Evolutionary conservation across 2,888 invertebrate genomes (phyloP).

Genomic region (Acholoe squamosa): DNA sequence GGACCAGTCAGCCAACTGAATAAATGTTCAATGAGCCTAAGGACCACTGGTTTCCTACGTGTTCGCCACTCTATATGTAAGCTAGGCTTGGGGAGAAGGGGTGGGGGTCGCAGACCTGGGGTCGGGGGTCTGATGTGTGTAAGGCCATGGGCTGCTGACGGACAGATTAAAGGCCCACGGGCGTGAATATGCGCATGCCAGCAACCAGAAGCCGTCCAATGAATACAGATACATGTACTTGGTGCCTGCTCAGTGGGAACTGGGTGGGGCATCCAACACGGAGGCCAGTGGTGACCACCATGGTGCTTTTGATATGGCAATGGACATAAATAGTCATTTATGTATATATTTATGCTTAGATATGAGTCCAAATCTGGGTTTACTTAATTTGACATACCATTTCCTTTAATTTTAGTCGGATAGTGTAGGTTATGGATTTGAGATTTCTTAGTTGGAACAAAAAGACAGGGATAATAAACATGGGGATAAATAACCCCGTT

Average conservation of each 20-base stretch:
- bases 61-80: conserved; percentile 13
- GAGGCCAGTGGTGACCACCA: neutral
- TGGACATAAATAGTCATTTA: neutral
- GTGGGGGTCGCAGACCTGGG: neutral
- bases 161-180: neutral
- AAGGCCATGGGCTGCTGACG: neutral
- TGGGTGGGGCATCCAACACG: neutral
- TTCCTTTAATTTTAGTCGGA: too few species aligned
- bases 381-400: too few species aligned
- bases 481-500: too few species aligned
- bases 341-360: neutral
- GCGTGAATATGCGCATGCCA: conserved; percentile 53
- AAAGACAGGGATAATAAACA: too few species aligned
- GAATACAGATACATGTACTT: conserved; percentile 26
- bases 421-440: too few species aligned
- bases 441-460: too few species aligned
- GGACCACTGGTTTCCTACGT: conserved; percentile 3
- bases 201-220: neutral
- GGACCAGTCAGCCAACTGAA: conserved; percentile 21
- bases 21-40: conserved; percentile 32
- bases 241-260: neutral
- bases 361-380: neutral
- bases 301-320: too few species aligned
- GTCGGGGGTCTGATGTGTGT: neutral
- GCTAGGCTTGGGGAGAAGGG: neutral